Base-by-base conservation (phyloP, 2,888 invertebrate genomes). In the Steinernema carpocapsae region DNA sequence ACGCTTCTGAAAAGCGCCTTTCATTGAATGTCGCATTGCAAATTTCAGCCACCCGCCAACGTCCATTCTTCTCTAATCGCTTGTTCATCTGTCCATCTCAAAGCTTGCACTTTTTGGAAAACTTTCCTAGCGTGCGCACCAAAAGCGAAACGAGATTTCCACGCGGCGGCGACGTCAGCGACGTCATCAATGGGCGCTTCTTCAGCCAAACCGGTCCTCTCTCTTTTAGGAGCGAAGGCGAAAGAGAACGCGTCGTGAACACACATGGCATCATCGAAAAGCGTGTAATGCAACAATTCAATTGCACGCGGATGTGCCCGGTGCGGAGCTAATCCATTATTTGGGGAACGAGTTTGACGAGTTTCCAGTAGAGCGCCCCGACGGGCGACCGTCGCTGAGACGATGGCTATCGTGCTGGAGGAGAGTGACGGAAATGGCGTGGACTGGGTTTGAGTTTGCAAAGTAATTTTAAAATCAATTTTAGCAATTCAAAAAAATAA, bases 261-360 rank as follows among this genome's bases (percentile, higher is more conserved):
- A n/a, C n/a, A n/a, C n/a, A n/a, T n/a, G n/a, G 56, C 22, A 56
- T 22, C 56, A 24, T 56, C 56, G 56, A 26, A 56, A 56, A 56
- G 56, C 56, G 56, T 56, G 56, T 56, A 56, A 56, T 56, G 56
- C 56, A 56, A 56, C 56, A 56, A 56, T 56, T 56, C 26, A 56
- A 56, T 56, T 26, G 56, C 26, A 56, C 26, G 56, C 56, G 56
- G 56, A 56, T 56, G 56, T 56, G 26, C 24, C 26, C 56, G n/a
- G 12, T 22, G 24, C 56, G 56, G 22, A 22, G 56, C 56, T 56
- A 56, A 56, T 56, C 56, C 56, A 56, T 22, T 26, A 26, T 26
- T 26, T 26, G 56, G 26, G n/a, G 26, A 22, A 19, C 26, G 7
- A 26, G 1, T 6, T 6, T 6, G 17, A 22, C 26, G 26, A 56